Base-by-base conservation (phyloP, 2,888 invertebrate genomes). In the Xestia rhomboidea region DNA sequence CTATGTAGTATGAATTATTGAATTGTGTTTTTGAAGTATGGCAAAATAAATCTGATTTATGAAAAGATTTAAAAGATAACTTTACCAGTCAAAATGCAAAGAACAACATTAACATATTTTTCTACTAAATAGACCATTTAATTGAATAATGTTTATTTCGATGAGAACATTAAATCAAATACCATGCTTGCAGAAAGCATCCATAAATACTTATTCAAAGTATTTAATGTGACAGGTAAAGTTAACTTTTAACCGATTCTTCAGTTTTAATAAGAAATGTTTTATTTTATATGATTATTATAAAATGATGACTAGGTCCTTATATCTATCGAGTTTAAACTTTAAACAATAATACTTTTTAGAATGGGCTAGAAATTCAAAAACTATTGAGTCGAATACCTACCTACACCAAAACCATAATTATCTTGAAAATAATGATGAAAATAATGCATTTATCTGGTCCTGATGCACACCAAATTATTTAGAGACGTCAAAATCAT, bases 91-190 rank as follows among this genome's bases (percentile, higher is more conserved):
- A 34, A 51, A 49, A 82, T n/a, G n/a, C 10, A 21, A 34, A 11
- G n/a, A 54, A 46, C 51, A 41, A 18, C 13, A 0, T 21, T 6
- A 18, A 24, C 46, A 21, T 27, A n/a, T 57, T 57, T 60, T 41
- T 6, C 24, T 24, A 18, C 15, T 4, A 15, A 21, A 63, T 21
- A 72, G 44, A 54, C 21, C 4, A 44, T 21, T 44, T 34, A 49
- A 44, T 44, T 38, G 34, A 49, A 38, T 51, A 51, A 24, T 51
- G 8, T 8, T 27, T 46, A 34, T 49, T 76, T 63, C n/a, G 30
- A 75, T 66, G 38, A 60, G 27, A 60, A 27, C 15, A 44, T 44
- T 82, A 82, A 66, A 82, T 82, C 27, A 77, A 66, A 67, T 34
- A 21, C 51, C 60, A 83, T 67, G 51, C 44, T 82, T 44, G 15